Conservation (phyloP, 2,888 invertebrate genomes). For the Pseudoips prasinana region DNA sequence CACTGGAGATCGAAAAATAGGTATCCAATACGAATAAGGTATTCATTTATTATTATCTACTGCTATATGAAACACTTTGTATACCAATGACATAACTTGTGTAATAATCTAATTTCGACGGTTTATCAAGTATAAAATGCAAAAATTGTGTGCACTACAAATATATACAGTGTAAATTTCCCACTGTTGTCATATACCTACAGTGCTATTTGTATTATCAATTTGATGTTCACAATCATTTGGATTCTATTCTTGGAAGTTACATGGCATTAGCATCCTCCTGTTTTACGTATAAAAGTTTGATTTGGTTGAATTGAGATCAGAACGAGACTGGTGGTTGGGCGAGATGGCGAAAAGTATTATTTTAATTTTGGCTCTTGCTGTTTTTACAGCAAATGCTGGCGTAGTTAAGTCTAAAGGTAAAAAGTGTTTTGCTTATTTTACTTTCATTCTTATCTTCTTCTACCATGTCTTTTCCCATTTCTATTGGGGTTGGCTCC, state of each 20-base stretch:
- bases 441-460: background rate
- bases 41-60: no score
- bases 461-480: no score
- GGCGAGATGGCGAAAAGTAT: conserved; percentile 26
- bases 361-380: conserved; percentile 34
- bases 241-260: conserved; percentile 56
- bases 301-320: conserved; percentile 15
- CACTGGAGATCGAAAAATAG: no score
- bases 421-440: conserved; percentile 10
- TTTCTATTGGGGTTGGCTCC: no score
- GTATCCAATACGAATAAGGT: no score
- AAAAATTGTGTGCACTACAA: conserved; percentile 32
- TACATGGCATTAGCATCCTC: conserved; percentile 30
- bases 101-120: conserved; percentile 22
- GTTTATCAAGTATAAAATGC: conserved; percentile 19
- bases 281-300: conserved; percentile 49
- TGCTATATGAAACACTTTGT: no score
- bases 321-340: conserved; percentile 43
- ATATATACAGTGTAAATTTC: conserved; percentile 41
- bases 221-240: conserved; percentile 36
- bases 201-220: conserved; percentile 42
- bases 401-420: conserved; percentile 35
- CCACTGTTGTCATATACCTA: conserved; percentile 37
- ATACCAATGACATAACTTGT: conserved; percentile 34
- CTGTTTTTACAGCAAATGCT: conserved; percentile 35